Percentiles rank a stretch among this genome's conserved stretches.
These are phyloP conservation scores for Microcebus murinus DNA, from an alignment of 2,113 vertebrate genomes.

Conservation along the genomic window DNA sequence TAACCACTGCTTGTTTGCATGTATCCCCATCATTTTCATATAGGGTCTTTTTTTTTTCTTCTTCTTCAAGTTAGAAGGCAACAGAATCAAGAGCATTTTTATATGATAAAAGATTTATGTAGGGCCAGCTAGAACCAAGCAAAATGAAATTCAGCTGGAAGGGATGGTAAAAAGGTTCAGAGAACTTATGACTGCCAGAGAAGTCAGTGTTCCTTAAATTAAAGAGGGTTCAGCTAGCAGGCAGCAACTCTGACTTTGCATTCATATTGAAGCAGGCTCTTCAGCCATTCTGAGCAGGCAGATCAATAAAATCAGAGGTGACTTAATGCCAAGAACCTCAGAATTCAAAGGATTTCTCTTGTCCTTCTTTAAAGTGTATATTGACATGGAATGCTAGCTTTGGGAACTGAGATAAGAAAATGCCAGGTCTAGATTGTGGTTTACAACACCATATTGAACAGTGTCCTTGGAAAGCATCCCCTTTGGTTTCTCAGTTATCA, in stretches of 20 bases:
- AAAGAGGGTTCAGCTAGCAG: conserved; percentile 62
- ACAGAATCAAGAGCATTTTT: conserved; percentile 43
- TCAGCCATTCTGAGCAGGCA: not conserved
- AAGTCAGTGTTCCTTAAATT: conserved; percentile 72
- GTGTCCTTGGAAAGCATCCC: conserved; percentile 10
- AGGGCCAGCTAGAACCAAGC: not conserved
- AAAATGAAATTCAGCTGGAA: conserved; percentile 35
- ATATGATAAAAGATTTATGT: conserved; percentile 63
- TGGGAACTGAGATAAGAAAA: conserved; percentile 46
- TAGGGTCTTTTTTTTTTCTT: not conserved
- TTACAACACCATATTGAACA: not conserved
- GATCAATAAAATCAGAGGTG: conserved; percentile 74
- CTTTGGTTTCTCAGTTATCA: conserved; percentile 54
- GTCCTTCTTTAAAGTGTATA: conserved; percentile 66
- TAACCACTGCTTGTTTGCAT: conserved; percentile 74
- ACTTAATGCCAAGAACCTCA: conserved; percentile 64
- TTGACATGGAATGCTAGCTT: conserved; percentile 42
- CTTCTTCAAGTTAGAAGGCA: not conserved
- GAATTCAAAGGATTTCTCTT: conserved; percentile 69
- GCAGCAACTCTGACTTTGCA: conserved; percentile 17
- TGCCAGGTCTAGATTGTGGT: conserved; percentile 5
- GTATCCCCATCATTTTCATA: conserved; percentile 29
- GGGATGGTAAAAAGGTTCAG: not conserved
- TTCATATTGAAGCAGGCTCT: conserved; percentile 35
- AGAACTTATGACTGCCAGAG: conserved; percentile 46